A percentile compares a stretch with the other conserved stretches of the same genome.
These are phyloP conservation scores for Nomia melanderi DNA, from an alignment of 1,140 invertebrate genomes.

Conservation along the genomic window DNA sequence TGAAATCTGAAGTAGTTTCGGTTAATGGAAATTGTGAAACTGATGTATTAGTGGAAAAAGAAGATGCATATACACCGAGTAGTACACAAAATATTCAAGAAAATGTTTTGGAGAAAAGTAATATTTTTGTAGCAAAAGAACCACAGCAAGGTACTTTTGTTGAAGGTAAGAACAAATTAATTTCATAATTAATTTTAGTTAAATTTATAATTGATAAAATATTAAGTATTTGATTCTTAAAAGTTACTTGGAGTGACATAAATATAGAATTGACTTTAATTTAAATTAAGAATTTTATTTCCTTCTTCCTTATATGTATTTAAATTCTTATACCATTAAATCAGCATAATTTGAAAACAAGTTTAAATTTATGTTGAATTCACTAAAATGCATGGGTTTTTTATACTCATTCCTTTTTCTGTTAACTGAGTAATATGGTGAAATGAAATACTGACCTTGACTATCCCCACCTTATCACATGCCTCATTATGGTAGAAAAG, in stretches of 20 bases:
- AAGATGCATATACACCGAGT: slow-evolving; percentile 34
- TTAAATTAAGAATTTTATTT: neutral
- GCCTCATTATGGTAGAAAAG: slow-evolving; percentile 12
- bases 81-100: slow-evolving; percentile 25
- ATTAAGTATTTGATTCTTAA: neutral
- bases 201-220: neutral
- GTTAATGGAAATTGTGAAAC: slow-evolving; percentile 70
- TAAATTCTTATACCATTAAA: neutral
- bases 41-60: slow-evolving; percentile 65
- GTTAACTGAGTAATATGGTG: slow-evolving; percentile 29
- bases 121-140: slow-evolving; percentile 38
- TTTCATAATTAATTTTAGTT: slow-evolving; percentile 8
- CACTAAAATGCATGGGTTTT: slow-evolving; percentile 4
- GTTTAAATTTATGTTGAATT: too few relatives aligned
- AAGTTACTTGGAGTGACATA: neutral
- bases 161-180: slow-evolving; percentile 69
- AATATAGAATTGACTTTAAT: neutral
- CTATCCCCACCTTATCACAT: slow-evolving; percentile 48
- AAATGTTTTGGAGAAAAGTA: slow-evolving; percentile 45
- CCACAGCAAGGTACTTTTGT: slow-evolving; percentile 55
- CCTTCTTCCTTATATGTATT: neutral
- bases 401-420: slow-evolving; percentile 18
- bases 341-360: neutral
- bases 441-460: slow-evolving; percentile 52
- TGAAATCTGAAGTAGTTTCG: slow-evolving; percentile 73